Conservation (phyloP, 2,888 invertebrate genomes). For the Ceraclea dissimilis region DNA sequence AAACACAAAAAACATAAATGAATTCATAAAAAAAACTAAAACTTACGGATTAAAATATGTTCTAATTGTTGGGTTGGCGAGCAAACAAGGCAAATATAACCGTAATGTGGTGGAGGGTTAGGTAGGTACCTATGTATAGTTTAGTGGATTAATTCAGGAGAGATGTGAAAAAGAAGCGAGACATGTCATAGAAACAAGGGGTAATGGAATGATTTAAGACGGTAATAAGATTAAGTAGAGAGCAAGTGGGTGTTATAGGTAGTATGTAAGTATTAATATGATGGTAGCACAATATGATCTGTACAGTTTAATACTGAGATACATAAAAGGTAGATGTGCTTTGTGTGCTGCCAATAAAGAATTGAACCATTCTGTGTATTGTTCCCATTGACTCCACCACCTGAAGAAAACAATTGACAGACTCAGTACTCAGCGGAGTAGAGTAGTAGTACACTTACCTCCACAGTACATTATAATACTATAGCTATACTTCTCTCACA, state of each 20-base stretch:
- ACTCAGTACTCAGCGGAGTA: slow-evolving; percentile 16
- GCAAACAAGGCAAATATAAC: slow-evolving; percentile 15
- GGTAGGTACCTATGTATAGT: slow-evolving; percentile 13
- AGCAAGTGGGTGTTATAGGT: too few relatives aligned
- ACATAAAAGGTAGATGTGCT: slow-evolving; percentile 58
- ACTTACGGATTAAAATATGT: slow-evolving; percentile 25
- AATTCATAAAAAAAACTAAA: slow-evolving; percentile 28
- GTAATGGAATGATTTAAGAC: too few relatives aligned
- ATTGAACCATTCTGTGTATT: slow-evolving; percentile 56
- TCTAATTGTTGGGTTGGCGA: slow-evolving; percentile 24
- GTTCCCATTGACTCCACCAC: slow-evolving; percentile 55
- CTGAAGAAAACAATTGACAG: slow-evolving; percentile 46
- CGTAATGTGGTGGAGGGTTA: slow-evolving; percentile 1
- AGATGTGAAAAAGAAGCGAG: too few relatives aligned
- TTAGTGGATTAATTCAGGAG: too few relatives aligned
- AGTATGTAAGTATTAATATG: too few relatives aligned
- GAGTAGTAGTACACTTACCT: neutral
- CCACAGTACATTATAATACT: neutral
- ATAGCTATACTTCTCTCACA: too few relatives aligned
- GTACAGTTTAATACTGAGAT: slow-evolving; percentile 48
- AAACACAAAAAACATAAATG: slow-evolving; percentile 15
- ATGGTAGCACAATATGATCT: too few relatives aligned
- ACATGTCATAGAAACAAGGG: too few relatives aligned
- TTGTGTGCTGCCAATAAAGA: slow-evolving; percentile 55
- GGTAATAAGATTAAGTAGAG: too few relatives aligned